These are phyloP conservation scores for Stomorhina lunata DNA, from an alignment of 2,888 invertebrate species.

Conservation along the genomic window DNA sequence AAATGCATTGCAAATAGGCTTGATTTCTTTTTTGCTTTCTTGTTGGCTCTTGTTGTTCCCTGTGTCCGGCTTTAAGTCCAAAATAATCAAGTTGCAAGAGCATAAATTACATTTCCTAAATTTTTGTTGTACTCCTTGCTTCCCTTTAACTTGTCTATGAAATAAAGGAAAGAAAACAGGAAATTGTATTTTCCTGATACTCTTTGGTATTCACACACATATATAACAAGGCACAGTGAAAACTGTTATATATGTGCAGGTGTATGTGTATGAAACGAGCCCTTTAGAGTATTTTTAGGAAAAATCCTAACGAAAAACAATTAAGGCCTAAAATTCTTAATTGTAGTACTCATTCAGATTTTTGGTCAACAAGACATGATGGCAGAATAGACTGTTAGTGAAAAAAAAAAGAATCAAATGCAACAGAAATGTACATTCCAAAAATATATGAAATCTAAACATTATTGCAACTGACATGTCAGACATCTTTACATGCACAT, in stretches of 20 bases:
- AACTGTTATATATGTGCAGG: no score
- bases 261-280: no score
- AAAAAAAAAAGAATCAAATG: conserved; percentile 9
- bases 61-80: conserved; percentile 47
- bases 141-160: not conserved
- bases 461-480: conserved; percentile 63
- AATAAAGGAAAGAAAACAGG: not conserved
- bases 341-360: conserved; percentile 48
- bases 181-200: conserved; percentile 38
- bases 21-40: no score
- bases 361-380: conserved; percentile 35
- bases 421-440: conserved; percentile 27
- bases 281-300: no score
- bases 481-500: conserved; percentile 38
- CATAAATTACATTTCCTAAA: conserved; percentile 57
- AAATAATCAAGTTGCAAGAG: conserved; percentile 48
- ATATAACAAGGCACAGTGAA: conserved; percentile 16
- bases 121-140: not conserved
- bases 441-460: conserved; percentile 61
- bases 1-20: conserved; percentile 31
- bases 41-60: no score
- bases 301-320: conserved; percentile 45
- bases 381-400: not conserved
- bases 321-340: conserved; percentile 62
- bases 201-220: not conserved